Evolutionary conservation across 2,888 invertebrate species (phyloP).

Genomic region (Perdita meconis): DNA sequence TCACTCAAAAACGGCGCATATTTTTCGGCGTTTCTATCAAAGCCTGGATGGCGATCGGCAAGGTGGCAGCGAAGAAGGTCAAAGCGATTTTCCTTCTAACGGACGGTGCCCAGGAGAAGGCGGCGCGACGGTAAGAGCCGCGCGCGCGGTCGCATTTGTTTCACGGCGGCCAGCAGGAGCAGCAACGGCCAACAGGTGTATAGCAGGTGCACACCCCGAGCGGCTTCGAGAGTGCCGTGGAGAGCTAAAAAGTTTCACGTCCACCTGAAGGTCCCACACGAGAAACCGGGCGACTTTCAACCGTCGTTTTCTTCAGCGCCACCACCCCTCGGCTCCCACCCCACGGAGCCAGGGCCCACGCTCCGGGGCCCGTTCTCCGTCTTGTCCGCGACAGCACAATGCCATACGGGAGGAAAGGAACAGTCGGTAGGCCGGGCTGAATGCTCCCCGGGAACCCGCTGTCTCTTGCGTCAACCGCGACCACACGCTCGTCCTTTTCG

Average conservation of each 20-base stretch:
- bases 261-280: constrained; percentile 83
- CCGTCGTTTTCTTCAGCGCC: constrained; percentile 77
- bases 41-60: background rate
- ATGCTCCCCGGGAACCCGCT: constrained; percentile 2
- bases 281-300: constrained; percentile 76
- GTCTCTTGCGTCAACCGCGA: constrained; percentile 16
- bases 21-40: too few relatives aligned
- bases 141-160: constrained; percentile 63
- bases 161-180: constrained; percentile 61
- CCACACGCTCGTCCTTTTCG: background rate
- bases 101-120: constrained; percentile 58
- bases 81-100: constrained; percentile 61
- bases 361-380: constrained; percentile 37
- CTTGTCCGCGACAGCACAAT: constrained; percentile 56
- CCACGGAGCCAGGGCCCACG: constrained; percentile 64
- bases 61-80: constrained; percentile 35
- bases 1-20: too few relatives aligned
- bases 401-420: constrained; percentile 34
- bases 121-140: constrained; percentile 29
- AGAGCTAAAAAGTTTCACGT: constrained; percentile 78
- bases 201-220: constrained; percentile 81
- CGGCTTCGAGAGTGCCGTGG: constrained; percentile 71
- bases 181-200: constrained; percentile 83
- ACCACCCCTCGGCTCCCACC: constrained; percentile 69
- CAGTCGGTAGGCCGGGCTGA: constrained; percentile 27